Percentiles rank a stretch among this genome's conserved stretches.
These are phyloP conservation scores for Torymus aiolomorphi DNA, from an alignment of 2,888 invertebrate genomes.

Conservation along the genomic window DNA sequence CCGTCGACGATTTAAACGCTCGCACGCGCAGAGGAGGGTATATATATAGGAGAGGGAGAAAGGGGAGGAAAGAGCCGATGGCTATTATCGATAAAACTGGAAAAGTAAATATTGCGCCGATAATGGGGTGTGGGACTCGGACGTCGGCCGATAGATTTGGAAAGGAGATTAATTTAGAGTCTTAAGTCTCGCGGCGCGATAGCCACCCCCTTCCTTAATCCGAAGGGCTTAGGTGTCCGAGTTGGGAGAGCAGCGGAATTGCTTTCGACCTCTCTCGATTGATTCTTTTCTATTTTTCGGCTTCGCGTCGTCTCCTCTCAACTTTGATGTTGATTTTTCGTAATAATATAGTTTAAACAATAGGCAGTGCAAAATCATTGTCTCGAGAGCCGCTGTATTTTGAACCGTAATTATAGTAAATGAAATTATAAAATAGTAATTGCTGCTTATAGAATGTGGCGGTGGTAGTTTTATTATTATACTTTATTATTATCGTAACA, in stretches of 20 bases:
- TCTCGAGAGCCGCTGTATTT: no score
- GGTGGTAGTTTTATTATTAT: no score
- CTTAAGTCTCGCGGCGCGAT: slow-evolving; percentile 20
- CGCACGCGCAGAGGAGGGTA: slow-evolving; percentile 21
- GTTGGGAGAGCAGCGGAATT: neutral
- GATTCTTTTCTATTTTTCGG: neutral
- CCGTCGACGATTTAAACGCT: slow-evolving; percentile 36
- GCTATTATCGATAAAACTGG: neutral
- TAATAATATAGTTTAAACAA: no score
- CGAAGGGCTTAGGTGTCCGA: neutral
- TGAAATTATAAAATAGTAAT: no score
- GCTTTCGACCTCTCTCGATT: neutral
- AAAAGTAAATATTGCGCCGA: slow-evolving; percentile 40
- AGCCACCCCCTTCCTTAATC: slow-evolving; percentile 1
- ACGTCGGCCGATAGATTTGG: slow-evolving; percentile 21
- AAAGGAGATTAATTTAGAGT: slow-evolving; percentile 48
- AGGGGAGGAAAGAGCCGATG: no score
- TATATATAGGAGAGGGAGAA: no score
- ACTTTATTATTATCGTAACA: no score
- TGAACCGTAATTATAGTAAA: no score
- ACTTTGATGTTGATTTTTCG: no score
- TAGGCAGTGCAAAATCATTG: no score
- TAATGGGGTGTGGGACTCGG: slow-evolving; percentile 18
- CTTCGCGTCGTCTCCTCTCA: neutral
- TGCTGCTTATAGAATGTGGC: no score